Conservation (phyloP, 53 echinoderm and acorn worm species). For the Apostichopus leukothele region DNA sequence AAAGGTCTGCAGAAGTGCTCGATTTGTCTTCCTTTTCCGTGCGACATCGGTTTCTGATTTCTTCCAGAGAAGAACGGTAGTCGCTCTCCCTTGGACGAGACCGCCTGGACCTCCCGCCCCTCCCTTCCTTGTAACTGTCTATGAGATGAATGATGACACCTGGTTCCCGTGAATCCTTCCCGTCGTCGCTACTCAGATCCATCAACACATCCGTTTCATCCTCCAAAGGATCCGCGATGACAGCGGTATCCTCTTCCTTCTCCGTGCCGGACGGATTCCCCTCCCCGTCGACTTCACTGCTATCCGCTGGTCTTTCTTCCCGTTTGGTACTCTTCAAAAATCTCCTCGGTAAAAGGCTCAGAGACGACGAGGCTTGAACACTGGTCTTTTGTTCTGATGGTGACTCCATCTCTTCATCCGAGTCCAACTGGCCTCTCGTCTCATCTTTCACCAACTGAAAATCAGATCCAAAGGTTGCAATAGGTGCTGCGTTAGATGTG, state of each 20-base stretch:
- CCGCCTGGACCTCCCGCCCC: conserved; percentile 23
- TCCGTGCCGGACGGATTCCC: neutral
- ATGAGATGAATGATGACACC: conserved; percentile 37
- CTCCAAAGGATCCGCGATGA: neutral
- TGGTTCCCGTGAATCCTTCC: conserved; percentile 41
- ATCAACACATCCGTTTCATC: neutral
- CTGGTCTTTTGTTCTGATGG: neutral
- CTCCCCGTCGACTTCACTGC: neutral
- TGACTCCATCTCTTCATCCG: conserved; percentile 14
- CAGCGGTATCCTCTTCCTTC: neutral
- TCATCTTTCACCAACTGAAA: conserved; percentile 43
- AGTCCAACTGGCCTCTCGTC: conserved; percentile 21
- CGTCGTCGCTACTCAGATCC: conserved; percentile 42
- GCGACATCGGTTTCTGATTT: neutral
- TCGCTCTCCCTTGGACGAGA: conserved; percentile 29
- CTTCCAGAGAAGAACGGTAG: conserved; percentile 27
- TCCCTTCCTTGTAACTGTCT: conserved; percentile 17
- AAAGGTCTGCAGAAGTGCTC: neutral
- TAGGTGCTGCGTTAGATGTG: neutral
- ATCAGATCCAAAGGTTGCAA: neutral
- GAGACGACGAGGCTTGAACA: conserved; percentile 39
- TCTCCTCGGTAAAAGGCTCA: conserved; percentile 38
- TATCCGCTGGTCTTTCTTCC: conserved; percentile 5
- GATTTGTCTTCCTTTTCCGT: neutral
- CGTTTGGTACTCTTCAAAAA: conserved; percentile 19